Evolutionary conservation across 2,888 invertebrate genomes (phyloP), one percentile per base, ranked within the genome.

Genomic region (Lasiommata megera): DNA sequence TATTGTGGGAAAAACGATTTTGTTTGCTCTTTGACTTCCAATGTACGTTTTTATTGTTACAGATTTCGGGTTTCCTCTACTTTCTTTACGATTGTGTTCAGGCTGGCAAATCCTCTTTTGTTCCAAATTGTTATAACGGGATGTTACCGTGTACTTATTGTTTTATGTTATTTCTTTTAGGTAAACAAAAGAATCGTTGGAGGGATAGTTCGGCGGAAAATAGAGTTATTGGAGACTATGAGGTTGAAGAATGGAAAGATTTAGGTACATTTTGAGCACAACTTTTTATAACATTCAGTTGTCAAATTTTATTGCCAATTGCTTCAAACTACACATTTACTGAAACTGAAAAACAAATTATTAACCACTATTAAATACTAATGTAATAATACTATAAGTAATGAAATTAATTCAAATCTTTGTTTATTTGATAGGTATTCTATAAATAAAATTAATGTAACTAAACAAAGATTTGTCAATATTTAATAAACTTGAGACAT

Each of bases 221-320:
- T 76, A 91, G 93, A 85, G 92, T 93, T 67, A 87, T 93, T 65
- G 92, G 92, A 67, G 95, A 94, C 86, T 94, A 94, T 81, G 94
- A 94, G 72, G 92, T 94, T 68, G 94, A 94, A 84, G 94, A 94
- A 84, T 94, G 94, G 94, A 93, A 94, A 82, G 93, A 94, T 82
- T 91, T 93, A 82, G 93, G 93, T 93, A 77, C 92, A 92, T 51
- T 31, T 31, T 23, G n/a, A n/a, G n/a, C n/a, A n/a, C n/a, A n/a
- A n/a, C n/a, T n/a, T n/a, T n/a, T n/a, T n/a, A n/a, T n/a, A n/a
- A n/a, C n/a, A n/a, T n/a, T n/a, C n/a, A n/a, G n/a, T n/a, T n/a
- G n/a, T n/a, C n/a, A n/a, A n/a, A n/a, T n/a, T n/a, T n/a, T n/a
- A n/a, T n/a, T n/a, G n/a, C n/a, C n/a, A n/a, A n/a, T n/a, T n/a